Conservation (phyloP, 2,113 vertebrate genomes). For the Cyanistes caeruleus region DNA sequence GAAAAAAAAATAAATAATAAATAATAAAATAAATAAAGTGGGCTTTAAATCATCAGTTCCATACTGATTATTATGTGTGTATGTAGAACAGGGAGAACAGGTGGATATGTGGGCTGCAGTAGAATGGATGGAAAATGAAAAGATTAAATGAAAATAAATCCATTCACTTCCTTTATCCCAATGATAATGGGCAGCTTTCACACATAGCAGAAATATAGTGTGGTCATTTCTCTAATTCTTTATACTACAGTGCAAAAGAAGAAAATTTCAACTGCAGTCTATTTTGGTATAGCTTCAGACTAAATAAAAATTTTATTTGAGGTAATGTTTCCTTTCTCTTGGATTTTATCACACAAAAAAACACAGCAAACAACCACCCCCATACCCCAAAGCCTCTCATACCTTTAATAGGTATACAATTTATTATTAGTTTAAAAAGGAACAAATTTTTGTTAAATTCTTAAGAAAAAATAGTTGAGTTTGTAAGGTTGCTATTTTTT, state of each 20-base stretch:
- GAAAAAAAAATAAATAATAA: neutral
- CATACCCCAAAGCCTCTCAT: neutral
- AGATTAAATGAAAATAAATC: neutral
- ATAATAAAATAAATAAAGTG: neutral
- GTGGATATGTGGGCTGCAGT: neutral
- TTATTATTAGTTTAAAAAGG: neutral
- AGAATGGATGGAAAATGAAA: neutral
- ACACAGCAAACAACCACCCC: fast-evolving
- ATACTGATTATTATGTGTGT: neutral
- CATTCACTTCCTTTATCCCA: neutral
- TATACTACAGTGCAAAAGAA: neutral
- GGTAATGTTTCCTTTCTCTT: neutral
- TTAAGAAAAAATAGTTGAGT: neutral
- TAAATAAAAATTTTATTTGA: neutral
- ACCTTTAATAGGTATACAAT: neutral
- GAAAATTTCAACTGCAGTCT: neutral
- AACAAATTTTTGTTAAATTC: neutral
- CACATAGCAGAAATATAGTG: neutral
- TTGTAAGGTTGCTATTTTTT: fast-evolving
- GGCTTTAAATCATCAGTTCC: neutral
- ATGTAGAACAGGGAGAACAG: neutral
- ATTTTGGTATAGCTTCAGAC: neutral
- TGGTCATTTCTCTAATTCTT: neutral
- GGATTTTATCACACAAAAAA: neutral
- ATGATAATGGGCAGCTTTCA: neutral